A percentile compares a stretch with the other conserved stretches of the same genome.
Evolutionary conservation across 2,113 vertebrate species (phyloP).

Genomic region (Morphnarchus princeps): DNA sequence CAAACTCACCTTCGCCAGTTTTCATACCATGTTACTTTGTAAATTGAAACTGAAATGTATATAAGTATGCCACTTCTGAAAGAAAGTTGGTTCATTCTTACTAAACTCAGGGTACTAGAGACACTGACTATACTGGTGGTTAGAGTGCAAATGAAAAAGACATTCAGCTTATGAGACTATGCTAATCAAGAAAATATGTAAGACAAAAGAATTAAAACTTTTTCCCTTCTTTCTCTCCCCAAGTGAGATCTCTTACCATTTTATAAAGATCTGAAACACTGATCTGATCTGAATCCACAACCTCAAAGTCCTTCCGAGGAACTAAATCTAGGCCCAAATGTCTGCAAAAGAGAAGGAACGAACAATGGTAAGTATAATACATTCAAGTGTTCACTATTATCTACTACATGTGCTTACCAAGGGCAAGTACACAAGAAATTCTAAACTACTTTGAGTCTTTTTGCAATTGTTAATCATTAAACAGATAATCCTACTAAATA

Average conservation of each 20-base stretch:
- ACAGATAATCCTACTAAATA: not conserved
- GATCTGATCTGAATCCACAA: constrained; percentile 96
- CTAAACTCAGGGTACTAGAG: not conserved
- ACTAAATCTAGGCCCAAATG: constrained; percentile 95
- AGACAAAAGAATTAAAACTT: not conserved
- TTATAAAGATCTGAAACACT: constrained; percentile 97
- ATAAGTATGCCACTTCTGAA: not conserved
- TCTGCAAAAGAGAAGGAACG: constrained; percentile 70
- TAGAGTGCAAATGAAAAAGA: not conserved
- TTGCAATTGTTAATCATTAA: not conserved
- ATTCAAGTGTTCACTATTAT: not conserved
- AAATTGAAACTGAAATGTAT: not conserved
- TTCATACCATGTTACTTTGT: not conserved
- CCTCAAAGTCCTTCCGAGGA: constrained; percentile 96
- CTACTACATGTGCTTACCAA: not conserved
- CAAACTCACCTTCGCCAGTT: not conserved
- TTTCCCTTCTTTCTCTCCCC: not conserved
- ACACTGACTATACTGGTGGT: not conserved
- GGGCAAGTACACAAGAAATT: not conserved
- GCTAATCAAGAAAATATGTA: not conserved
- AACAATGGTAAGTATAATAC: not conserved
- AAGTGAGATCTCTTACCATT: constrained; percentile 81
- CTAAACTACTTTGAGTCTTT: not conserved
- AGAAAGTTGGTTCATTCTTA: not conserved
- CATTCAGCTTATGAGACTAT: not conserved